These are phyloP conservation scores for Hiodon tergisus DNA, from an alignment of 2,113 vertebrate species.

Conservation along the genomic window DNA sequence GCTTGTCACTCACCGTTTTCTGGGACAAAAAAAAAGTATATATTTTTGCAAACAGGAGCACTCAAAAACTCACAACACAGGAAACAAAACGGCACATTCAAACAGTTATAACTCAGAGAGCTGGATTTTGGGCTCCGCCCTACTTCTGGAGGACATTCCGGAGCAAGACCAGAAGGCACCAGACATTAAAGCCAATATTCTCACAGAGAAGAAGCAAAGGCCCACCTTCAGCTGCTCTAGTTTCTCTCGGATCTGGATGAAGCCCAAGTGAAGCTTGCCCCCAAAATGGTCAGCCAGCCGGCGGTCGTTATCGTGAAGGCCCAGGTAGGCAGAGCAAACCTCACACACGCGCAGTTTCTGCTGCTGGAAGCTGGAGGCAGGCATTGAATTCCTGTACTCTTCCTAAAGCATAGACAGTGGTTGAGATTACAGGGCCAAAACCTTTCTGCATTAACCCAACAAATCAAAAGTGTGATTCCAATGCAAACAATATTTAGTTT, in stretches of 20 bases:
- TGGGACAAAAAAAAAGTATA: slow-evolving; percentile 38
- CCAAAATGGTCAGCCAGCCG: slow-evolving; percentile 97
- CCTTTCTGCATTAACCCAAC: too few relatives aligned
- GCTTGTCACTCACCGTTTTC: slow-evolving; percentile 96
- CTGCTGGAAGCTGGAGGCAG: slow-evolving; percentile 96
- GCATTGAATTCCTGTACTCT: slow-evolving; percentile 98
- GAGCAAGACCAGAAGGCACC: too few relatives aligned
- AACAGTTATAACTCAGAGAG: too few relatives aligned
- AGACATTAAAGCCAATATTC: too few relatives aligned
- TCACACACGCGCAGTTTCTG: slow-evolving; percentile 96
- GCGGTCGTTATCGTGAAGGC: slow-evolving; percentile 95
- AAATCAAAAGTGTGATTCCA: too few relatives aligned
- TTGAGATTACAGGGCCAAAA: too few relatives aligned
- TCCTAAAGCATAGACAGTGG: slow-evolving; percentile 60
- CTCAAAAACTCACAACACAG: neutral
- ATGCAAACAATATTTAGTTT: too few relatives aligned
- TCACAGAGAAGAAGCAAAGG: too few relatives aligned
- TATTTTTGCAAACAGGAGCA: neutral
- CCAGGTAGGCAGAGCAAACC: slow-evolving; percentile 94
- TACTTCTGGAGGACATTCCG: too few relatives aligned
- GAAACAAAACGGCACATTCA: too few relatives aligned
- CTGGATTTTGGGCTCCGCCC: too few relatives aligned
- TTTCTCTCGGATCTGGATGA: slow-evolving; percentile 97
- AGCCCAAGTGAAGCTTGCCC: slow-evolving; percentile 94
- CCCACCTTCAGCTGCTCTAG: slow-evolving; percentile 85